Evolutionary conservation across 2,888 invertebrate species (phyloP).

Genomic region (Agonopterix arenella): DNA sequence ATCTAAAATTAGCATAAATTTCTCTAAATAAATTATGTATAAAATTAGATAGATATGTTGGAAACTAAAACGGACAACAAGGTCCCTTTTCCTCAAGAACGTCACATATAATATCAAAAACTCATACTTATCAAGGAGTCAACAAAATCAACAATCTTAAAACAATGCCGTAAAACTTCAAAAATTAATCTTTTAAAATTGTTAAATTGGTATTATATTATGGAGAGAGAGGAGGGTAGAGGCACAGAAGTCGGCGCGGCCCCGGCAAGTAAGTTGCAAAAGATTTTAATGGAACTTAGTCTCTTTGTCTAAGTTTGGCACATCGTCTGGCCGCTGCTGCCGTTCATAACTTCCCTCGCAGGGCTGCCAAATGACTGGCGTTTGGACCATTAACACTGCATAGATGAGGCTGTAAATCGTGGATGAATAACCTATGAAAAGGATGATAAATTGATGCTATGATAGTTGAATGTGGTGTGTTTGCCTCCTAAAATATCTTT

Average conservation of each 20-base stretch:
- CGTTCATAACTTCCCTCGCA: constrained; percentile 54
- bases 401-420: constrained; percentile 3
- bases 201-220: constrained; percentile 16
- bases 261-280: constrained; percentile 65
- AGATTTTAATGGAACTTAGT: constrained; percentile 74
- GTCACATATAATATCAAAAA: no score
- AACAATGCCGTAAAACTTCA: not conserved
- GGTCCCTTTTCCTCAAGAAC: no score
- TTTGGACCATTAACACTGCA: no score
- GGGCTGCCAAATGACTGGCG: constrained; percentile 19
- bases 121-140: no score
- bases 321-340: constrained; percentile 52
- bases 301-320: constrained; percentile 70
- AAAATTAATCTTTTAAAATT: constrained; percentile 8
- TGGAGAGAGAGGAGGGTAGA: not conserved
- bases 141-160: not conserved
- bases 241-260: constrained; percentile 45
- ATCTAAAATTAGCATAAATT: no score
- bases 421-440: not conserved
- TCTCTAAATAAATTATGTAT: no score
- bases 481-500: no score
- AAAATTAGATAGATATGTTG: no score
- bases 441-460: no score
- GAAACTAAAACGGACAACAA: no score
- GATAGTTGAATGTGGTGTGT: no score